Evolutionary conservation across 2,888 invertebrate genomes (phyloP).

Genomic region (Caenorhabditis angaria): DNA sequence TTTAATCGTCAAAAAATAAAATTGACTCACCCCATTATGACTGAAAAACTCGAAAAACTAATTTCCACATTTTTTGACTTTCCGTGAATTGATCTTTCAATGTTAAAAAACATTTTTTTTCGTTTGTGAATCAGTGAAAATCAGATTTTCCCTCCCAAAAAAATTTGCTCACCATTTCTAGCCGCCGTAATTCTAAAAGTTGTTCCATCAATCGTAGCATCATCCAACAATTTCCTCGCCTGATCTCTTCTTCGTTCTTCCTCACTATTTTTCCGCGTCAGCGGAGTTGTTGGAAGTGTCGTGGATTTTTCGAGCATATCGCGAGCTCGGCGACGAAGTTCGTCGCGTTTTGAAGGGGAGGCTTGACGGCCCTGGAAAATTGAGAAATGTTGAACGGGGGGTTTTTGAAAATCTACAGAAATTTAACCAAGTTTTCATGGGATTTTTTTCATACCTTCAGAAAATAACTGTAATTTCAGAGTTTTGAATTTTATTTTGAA

Average conservation of each 20-base stretch:
- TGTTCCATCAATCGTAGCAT: conserved; percentile 20
- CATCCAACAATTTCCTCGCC: conserved; percentile 49
- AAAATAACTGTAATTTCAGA: no score
- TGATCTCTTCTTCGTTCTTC: conserved; percentile 49
- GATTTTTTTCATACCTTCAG: background rate
- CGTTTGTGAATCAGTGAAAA: no score
- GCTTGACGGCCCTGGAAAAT: conserved; percentile 12
- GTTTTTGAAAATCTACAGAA: no score
- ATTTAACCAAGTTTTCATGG: no score
- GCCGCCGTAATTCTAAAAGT: background rate
- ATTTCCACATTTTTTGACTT: no score
- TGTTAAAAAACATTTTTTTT: no score
- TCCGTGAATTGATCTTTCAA: no score
- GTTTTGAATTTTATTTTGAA: no score
- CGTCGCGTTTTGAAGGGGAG: conserved; percentile 46
- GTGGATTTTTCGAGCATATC: conserved; percentile 55
- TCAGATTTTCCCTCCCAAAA: conserved; percentile 7
- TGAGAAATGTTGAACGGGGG: no score
- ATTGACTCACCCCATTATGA: no score
- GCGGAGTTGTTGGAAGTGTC: conserved; percentile 13
- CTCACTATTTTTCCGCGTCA: conserved; percentile 9
- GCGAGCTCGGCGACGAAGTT: conserved; percentile 53
- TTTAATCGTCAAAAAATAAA: no score
- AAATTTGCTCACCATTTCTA: conserved; percentile 14
- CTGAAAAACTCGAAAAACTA: no score